phyloP scores from a whole-genome alignment of 2,797 vertebrate species.

The Octomys mimax region DNA sequence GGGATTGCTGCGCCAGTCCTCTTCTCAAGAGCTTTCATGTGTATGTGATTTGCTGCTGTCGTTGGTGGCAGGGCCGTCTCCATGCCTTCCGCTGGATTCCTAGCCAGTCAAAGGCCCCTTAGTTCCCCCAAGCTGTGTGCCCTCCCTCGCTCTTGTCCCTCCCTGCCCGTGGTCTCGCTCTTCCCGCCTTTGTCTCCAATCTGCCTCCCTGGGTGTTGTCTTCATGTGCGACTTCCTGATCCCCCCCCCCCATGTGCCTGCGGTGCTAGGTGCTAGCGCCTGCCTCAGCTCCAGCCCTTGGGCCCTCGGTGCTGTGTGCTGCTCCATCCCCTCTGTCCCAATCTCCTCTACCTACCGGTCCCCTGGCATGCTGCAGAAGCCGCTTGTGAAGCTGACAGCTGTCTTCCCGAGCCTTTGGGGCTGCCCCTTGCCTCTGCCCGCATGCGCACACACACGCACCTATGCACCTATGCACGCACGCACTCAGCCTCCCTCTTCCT shows the following conservation, averaged over 20 bases:
- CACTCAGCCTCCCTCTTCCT: neutral
- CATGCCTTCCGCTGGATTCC: neutral
- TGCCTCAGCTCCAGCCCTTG: conserved; percentile 19
- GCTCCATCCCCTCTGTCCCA: neutral
- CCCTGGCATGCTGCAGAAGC: neutral
- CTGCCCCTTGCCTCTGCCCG: neutral
- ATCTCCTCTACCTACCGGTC: conserved; percentile 1
- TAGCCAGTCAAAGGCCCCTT: neutral
- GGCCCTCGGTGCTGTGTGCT: neutral
- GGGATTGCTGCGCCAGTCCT: neutral
- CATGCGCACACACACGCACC: no score
- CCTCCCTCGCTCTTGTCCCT: neutral
- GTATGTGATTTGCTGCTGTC: neutral
- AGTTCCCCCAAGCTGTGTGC: neutral
- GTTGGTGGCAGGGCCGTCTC: neutral
- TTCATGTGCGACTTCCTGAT: neutral
- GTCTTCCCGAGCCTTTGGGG: conserved; percentile 19
- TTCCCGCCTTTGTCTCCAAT: neutral
- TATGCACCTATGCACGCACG: rapidly evolving
- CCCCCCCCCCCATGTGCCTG: neutral
- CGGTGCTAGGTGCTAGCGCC: neutral
- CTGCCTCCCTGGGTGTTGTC: neutral
- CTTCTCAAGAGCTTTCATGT: conserved; percentile 11
- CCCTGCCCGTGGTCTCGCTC: neutral
- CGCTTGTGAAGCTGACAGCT: neutral